Evolutionary conservation across 2,888 invertebrate genomes (phyloP).

Genomic region (Galerucella calmariensis): DNA sequence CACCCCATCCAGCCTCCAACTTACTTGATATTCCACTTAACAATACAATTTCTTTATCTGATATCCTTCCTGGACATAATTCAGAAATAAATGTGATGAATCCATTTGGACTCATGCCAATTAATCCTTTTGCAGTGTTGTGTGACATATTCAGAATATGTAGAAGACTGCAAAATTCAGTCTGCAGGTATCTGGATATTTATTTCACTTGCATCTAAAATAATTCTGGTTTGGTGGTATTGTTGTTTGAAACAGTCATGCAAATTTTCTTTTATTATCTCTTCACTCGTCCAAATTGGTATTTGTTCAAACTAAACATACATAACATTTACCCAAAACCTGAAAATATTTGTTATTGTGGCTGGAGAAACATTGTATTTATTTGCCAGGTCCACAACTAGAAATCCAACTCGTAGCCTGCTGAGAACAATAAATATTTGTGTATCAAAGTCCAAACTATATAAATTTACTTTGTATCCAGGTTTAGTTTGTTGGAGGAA

Average conservation of each 20-base stretch:
- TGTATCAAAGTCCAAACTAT: neutral
- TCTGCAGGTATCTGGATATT: no score
- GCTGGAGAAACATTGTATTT: neutral
- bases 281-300: neutral
- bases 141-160: constrained; percentile 12
- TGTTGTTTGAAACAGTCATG: constrained; percentile 1
- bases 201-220: constrained; percentile 4
- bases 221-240: constrained; percentile 14
- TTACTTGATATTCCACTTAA: constrained; percentile 16
- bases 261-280: constrained; percentile 1
- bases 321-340: constrained; percentile 12
- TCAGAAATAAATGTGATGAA: constrained; percentile 22
- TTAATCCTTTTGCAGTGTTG: constrained; percentile 16
- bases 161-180: constrained; percentile 1
- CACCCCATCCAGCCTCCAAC: constrained; percentile 15
- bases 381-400: constrained; percentile 10
- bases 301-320: constrained; percentile 6
- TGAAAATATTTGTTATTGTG: constrained; percentile 3
- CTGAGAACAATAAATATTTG: constrained; percentile 12
- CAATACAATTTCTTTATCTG: constrained; percentile 16
- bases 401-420: constrained; percentile 9
- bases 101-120: constrained; percentile 21
- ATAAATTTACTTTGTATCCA: no score
- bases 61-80: constrained; percentile 14
- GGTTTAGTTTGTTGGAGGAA: no score